Evolutionary conservation across 2,888 invertebrate genomes (phyloP), one percentile per base, ranked within the genome.

Genomic region (Teinopalpus imperialis): DNA sequence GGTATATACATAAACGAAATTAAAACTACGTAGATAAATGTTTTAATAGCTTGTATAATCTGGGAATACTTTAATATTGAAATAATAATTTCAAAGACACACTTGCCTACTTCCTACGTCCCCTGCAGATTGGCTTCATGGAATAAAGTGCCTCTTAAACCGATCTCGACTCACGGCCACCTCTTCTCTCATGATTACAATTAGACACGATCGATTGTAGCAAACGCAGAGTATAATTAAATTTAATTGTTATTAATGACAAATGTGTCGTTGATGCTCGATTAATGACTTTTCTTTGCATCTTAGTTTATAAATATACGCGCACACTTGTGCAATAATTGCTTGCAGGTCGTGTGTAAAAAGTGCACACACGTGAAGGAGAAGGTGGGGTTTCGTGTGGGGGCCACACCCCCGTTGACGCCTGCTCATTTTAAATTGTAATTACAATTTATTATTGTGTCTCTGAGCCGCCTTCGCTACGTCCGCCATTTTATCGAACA

Each of bases 391-490:
- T 64, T 70, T 60, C 64, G 72, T 65, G 69, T 63, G 75, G 76
- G 76, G 77, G 83, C 86, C 85, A 74, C 86, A 69, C 87, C 86
- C 82, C 59, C 81, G 72, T 68, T 75, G 77, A 74, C 86, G 86
- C 87, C 87, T 80, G 87, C 86, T 88, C 86, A 88, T 88, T 88
- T 88, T 85, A 88, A 88, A 87, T 86, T 87, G 88, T 88, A 88
- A 88, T 88, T 86, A 86, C 86, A 82, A 86, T 87, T 85, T 86
- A 88, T 88, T 88, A 85, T 86, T 87, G 87, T 69, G 66, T 87
- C 86, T 87, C 82, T 86, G 81, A 77, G 81, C 82, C 85, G 86
- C 86, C 86, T 86, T 83, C 83, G 69, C 65, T 71, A 69, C 61
- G 65, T 60, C 66, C 68, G 87, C 87, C 87, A 87, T 88, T 82